These are phyloP conservation scores for Mystacornis crossleyi DNA, from an alignment of 2,113 vertebrate genomes.

Conservation along the genomic window DNA sequence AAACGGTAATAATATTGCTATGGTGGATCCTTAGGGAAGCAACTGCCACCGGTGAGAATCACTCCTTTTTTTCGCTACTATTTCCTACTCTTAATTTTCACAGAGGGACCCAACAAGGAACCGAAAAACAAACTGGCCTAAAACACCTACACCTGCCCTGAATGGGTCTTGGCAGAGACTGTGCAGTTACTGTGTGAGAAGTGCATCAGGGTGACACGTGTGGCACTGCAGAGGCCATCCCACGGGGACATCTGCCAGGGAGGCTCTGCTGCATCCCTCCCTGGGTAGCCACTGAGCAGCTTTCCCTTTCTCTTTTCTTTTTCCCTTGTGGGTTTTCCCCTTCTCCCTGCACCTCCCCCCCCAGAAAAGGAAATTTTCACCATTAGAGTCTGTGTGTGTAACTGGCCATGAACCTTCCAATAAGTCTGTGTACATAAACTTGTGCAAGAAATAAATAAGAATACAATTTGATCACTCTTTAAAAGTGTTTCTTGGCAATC, in stretches of 20 bases:
- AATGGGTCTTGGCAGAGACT: background rate
- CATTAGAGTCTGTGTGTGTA: background rate
- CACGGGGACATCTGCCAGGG: background rate
- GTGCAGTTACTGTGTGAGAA: background rate
- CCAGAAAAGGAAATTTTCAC: background rate
- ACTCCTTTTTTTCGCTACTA: background rate
- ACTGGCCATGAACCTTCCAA: background rate
- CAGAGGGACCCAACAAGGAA: background rate
- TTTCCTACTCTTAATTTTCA: background rate
- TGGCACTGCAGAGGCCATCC: background rate
- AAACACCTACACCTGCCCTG: background rate
- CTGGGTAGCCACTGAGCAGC: background rate
- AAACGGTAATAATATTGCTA: background rate
- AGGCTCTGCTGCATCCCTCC: background rate
- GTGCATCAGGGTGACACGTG: accelerated
- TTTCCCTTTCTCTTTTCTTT: background rate
- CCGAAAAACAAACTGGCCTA: background rate
- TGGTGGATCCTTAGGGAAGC: background rate
- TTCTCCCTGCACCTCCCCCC: background rate
- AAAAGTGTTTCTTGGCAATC: background rate
- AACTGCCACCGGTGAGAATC: accelerated
- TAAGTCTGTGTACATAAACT: background rate
- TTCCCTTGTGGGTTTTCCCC: background rate
- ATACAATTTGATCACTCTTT: background rate
- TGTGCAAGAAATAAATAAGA: background rate